Base-by-base conservation (phyloP, 1,140 invertebrate genomes). In the Aradophagus sp. region DNA sequence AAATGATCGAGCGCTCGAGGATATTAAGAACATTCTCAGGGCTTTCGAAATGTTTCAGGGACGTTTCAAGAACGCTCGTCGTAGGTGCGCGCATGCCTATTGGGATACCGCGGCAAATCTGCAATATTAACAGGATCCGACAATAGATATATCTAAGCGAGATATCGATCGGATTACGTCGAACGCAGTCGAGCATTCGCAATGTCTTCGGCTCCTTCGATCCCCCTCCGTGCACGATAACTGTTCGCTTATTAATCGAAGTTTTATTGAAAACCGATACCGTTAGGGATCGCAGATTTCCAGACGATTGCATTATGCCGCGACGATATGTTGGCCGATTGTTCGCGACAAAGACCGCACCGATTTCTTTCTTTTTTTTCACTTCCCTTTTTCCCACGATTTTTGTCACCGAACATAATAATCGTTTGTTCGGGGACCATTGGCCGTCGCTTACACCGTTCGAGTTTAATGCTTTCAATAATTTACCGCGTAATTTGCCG, bases 21-120 rank as follows among this genome's bases (percentile, higher is more conserved):
- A n/a, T n/a, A n/a, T n/a, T n/a, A n/a, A n/a, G n/a, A n/a, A n/a
- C n/a, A n/a, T n/a, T n/a, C n/a, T n/a, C n/a, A n/a, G n/a, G n/a
- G n/a, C n/a, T n/a, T 68, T 61, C 41, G 56, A 69, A 69, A 62
- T 48, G 26, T 48, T 61, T 67, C 65, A 68, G 55, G 65, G 65
- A 16, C 65, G 47, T 47, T 44, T 35, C 10, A 53, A 39, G 41
- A 39, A 38, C 47, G 35, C n/a, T n/a, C n/a, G n/a, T n/a, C n/a
- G n/a, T n/a, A n/a, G n/a, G n/a, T n/a, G n/a, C n/a, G n/a, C n/a
- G n/a, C n/a, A n/a, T n/a, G n/a, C n/a, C n/a, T n/a, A n/a, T n/a
- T n/a, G n/a, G 14, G 41, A 56, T 70, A 70, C 58, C 52, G 45
- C 36, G 44, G 53, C 59, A 52, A 38, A 47, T 44, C 26, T 38